Base-by-base conservation (phyloP, 1,140 invertebrate genomes). In the Macrocentrus cingulum region DNA sequence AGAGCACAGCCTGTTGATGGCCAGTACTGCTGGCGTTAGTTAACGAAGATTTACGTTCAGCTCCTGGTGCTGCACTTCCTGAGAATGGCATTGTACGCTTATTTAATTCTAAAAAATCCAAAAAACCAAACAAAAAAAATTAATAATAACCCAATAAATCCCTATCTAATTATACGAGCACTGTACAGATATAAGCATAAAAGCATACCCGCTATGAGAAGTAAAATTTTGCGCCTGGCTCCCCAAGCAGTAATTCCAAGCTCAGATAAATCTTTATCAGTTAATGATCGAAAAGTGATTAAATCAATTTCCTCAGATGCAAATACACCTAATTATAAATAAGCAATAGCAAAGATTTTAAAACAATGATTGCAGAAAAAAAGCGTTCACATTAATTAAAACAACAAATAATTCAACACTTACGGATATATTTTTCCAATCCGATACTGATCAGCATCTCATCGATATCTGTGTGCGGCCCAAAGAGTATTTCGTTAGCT, bases 201-300 rank as follows among this genome's bases (percentile, higher is more conserved):
- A 36, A 18, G 70, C 57, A 68, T 82, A 90, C 90, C 88, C 75
- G 87, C 82, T 71, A 96, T 96, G 61, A 91, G 84, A 65, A 91
- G 77, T 65, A 94, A 83, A 85, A 97, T 91, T 83, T 93, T 94
- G 71, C 90, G 88, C 67, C 93, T 85, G 48, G 92, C 91, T 53
- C 92, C 92, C 80, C 94, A 94, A 51, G 92, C 90, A 11, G 84
- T 84, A 49, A 97, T 88, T 32, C 93, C 93, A 62, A 97, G 86
- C 75, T 93, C 88, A 62, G 85, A 83, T 34, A 97, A 83, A 82
- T 97, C 93, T 63, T 87, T 83, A 67, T 96, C 94, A 67, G 85
- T 93, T 63, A 97, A 78, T 6, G 91, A 91, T 55, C 87, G 81
- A 76, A 96, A 96, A 64, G 91, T 91, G 52, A 84, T 81, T 80